Evolutionary conservation across 2,113 vertebrate genomes (phyloP).

Genomic region (Alaudala cheleensis): DNA sequence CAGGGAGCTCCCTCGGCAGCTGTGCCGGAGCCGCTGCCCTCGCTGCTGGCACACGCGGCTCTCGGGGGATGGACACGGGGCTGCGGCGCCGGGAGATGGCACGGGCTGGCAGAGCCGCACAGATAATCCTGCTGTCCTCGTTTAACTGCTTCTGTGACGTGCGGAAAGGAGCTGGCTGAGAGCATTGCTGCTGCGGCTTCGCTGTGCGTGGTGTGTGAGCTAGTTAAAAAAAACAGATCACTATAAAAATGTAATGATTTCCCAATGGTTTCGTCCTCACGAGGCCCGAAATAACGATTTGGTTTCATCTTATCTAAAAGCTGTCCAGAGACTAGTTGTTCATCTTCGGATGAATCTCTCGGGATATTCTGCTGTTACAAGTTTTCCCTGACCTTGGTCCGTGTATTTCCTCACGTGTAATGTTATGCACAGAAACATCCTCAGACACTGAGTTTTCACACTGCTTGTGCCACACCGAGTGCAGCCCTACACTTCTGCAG

Average conservation of each 20-base stretch:
- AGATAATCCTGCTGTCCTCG: rapidly evolving
- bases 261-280: not conserved
- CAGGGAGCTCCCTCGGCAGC: not conserved
- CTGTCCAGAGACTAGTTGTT: not conserved
- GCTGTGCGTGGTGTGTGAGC: rapidly evolving
- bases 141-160: not conserved
- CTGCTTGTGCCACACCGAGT: not conserved
- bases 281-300: not conserved
- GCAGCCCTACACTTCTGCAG: not conserved
- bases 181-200: not conserved
- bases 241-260: not conserved
- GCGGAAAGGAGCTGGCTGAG: not conserved
- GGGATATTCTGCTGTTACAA: not conserved
- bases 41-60: rapidly evolving
- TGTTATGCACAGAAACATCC: not conserved
- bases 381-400: not conserved
- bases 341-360: not conserved
- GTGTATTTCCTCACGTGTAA: rapidly evolving
- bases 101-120: rapidly evolving
- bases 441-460: not conserved
- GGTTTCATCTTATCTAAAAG: not conserved
- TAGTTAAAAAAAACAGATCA: rapidly evolving
- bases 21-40: rapidly evolving
- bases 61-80: rapidly evolving
- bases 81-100: rapidly evolving